phyloP scores from a whole-genome alignment of 2,797 vertebrate genomes.

The Sciurus vulgaris region DNA sequence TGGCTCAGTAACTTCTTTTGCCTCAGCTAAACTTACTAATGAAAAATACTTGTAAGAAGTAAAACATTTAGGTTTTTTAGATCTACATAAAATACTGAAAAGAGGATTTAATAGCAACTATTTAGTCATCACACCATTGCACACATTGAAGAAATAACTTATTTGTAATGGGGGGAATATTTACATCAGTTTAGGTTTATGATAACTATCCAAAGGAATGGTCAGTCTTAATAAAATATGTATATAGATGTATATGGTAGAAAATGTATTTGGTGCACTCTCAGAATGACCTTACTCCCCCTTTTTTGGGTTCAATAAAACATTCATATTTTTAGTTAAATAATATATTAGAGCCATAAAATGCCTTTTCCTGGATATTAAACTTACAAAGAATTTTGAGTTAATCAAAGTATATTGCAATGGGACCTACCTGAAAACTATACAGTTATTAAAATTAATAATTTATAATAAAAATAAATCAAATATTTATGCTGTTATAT shows the following conservation, averaged over 20 bases:
- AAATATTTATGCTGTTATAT: neutral
- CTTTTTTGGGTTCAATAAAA: neutral
- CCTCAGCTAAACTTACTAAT: conserved; percentile 44
- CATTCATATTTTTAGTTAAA: neutral
- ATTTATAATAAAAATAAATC: conserved; percentile 5
- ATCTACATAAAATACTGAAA: neutral
- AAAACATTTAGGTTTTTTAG: neutral
- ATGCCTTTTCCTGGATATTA: neutral
- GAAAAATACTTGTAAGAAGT: neutral
- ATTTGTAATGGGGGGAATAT: neutral
- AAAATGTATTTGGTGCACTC: neutral
- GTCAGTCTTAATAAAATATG: neutral
- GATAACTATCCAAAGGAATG: neutral
- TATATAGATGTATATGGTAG: neutral
- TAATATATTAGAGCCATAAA: neutral
- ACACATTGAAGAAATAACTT: neutral
- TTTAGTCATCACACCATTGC: neutral
- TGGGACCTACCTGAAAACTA: neutral
- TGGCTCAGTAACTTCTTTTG: conserved; percentile 24
- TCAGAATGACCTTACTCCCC: neutral
- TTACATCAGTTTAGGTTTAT: neutral
- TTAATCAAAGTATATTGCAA: neutral
- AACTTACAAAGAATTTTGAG: neutral
- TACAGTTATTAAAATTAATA: conserved; percentile 16
- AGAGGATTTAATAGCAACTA: neutral